These are phyloP conservation scores for Gephyroberyx darwinii DNA, from an alignment of 2,797 vertebrate genomes.

Conservation along the genomic window DNA sequence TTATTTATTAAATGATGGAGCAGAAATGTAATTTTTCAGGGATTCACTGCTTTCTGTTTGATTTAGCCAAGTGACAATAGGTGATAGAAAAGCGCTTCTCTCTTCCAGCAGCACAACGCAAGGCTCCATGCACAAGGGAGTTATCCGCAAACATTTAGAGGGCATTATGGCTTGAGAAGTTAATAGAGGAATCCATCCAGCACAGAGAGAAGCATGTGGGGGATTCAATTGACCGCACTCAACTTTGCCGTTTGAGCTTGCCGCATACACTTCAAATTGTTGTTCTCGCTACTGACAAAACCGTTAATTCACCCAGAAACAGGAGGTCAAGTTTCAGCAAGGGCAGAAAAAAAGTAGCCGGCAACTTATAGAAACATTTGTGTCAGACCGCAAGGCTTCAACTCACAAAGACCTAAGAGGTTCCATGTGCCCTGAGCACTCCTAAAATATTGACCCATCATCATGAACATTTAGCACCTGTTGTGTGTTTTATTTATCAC, in stretches of 20 bases:
- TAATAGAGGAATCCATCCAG: slow-evolving; percentile 45
- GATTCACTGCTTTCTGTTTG: not conserved
- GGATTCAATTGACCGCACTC: slow-evolving; percentile 75
- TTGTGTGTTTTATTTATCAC: slow-evolving; percentile 34
- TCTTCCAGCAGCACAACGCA: not conserved
- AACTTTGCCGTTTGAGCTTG: slow-evolving; percentile 69
- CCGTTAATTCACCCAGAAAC: slow-evolving; percentile 79
- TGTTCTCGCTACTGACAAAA: slow-evolving; percentile 76
- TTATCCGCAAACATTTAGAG: slow-evolving; percentile 46
- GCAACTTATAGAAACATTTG: slow-evolving; percentile 51
- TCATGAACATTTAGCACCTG: slow-evolving; percentile 52
- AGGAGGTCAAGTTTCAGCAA: slow-evolving; percentile 74
- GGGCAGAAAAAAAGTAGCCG: slow-evolving; percentile 38
- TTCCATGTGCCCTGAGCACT: not conserved
- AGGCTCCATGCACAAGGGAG: slow-evolving; percentile 18
- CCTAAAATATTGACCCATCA: slow-evolving; percentile 1
- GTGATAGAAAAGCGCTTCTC: not conserved
- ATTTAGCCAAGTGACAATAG: not conserved
- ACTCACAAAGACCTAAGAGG: slow-evolving; percentile 19
- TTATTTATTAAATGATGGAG: too few relatives aligned
- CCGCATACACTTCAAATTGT: slow-evolving; percentile 72
- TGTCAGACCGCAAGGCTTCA: slow-evolving; percentile 40
- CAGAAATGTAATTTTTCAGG: not conserved
- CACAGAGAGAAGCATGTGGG: slow-evolving; percentile 58
- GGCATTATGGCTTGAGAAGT: slow-evolving; percentile 30